Base-by-base conservation (phyloP, 1,140 invertebrate species). In the Drosophila persimilis region DNA sequence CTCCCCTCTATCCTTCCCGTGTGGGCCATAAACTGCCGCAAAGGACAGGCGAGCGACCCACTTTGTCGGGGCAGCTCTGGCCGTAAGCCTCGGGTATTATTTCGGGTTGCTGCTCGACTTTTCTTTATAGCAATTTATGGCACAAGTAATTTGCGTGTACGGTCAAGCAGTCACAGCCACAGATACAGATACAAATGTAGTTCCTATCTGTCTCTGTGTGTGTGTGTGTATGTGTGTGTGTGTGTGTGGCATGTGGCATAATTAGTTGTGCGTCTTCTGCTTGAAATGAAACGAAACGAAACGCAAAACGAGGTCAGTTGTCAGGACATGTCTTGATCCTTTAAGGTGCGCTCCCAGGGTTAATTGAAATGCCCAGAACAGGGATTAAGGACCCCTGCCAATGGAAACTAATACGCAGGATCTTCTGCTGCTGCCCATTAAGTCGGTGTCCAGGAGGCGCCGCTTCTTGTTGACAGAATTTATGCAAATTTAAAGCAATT, bases 91-190 rank as follows among this genome's bases (percentile, higher is more conserved):
- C 63, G 76, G 80, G 80, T 72, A 66, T 78, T 66, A 71, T 77
- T 80, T 74, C 44, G 56, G 56, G 61, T 65, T 53, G 55, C 80
- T 62, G 67, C 73, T 72, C 70, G 78, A 81, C 78, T 81, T 83
- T 77, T 77, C 81, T 51, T 61, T 54, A 35, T 57, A 56, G 71
- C 17, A 88, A 89, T 88, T 88, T 88, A 88, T 88, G 83, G 88
- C 84, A 88, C 75, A 88, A 88, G 84, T 88, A 83, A 88, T 88
- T 88, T 88, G 83, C 75, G 84, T 89, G 84, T 89, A 88, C 84
- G 83, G 83, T 88, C 83, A 85, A 86, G 81, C 77, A 64, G 58
- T 52, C 67, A 64, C 52, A 57, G 51, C 44, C 50, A 61, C 70
- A 57, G 65, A 29, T 64, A 62, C 66, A 70, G 56, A 50, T 13